Conservation (phyloP, 2,797 vertebrate species). For the Enteromius unitaeniatus region DNA sequence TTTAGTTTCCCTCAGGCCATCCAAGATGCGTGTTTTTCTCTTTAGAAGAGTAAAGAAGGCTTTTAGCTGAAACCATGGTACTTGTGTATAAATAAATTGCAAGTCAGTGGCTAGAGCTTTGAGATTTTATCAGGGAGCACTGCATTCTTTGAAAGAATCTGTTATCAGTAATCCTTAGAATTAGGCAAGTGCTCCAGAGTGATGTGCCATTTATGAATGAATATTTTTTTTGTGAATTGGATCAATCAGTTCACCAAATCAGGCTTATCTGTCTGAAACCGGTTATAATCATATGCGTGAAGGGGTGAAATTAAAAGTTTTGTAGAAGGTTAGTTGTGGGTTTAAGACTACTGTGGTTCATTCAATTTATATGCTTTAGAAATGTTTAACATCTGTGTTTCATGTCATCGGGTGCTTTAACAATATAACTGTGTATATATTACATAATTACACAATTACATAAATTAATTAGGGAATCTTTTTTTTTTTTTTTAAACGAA, state of each 20-base stretch:
- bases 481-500: neutral
- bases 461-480: too few relatives aligned
- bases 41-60: neutral
- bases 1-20: neutral
- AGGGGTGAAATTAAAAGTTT: neutral
- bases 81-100: neutral
- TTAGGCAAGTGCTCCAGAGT: neutral
- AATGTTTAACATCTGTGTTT: neutral
- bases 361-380: neutral
- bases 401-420: neutral
- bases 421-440: neutral
- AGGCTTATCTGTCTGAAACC: neutral
- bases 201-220: neutral
- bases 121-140: neutral
- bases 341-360: neutral
- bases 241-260: neutral
- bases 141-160: neutral
- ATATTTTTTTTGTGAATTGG: neutral
- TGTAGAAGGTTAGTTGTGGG: neutral
- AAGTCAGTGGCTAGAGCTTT: neutral
- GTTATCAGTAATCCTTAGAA: neutral
- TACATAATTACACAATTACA: neutral
- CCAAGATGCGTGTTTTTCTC: neutral
- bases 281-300: neutral
- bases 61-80: neutral